These are phyloP conservation scores for Cheirogaleus medius DNA, from an alignment of 2,113 vertebrate species.

Conservation along the genomic window DNA sequence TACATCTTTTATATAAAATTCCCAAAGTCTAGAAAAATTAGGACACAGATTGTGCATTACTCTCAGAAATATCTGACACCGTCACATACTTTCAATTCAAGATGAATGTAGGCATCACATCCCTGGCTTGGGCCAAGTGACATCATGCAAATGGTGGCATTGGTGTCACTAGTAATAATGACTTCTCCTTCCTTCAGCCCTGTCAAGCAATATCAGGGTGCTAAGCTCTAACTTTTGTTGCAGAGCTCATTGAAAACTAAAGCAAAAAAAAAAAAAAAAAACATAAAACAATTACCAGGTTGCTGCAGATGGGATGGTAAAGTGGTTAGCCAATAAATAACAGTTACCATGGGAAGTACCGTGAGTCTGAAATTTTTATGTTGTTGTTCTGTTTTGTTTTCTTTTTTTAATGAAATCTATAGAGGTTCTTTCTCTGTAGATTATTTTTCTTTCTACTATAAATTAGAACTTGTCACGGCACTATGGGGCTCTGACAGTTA, in stretches of 20 bases:
- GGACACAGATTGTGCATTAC: background rate
- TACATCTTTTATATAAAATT: background rate
- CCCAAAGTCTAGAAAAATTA: conserved; percentile 19
- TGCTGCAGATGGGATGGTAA: background rate
- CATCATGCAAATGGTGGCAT: conserved; percentile 27
- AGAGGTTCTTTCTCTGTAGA: background rate
- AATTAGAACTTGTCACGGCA: conserved; percentile 62
- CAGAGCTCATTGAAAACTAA: conserved; percentile 14
- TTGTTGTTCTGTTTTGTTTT: background rate
- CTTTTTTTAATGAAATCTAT: background rate
- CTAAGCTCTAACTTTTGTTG: conserved; percentile 4
- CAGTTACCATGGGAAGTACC: background rate
- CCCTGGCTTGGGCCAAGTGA: background rate
- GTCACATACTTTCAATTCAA: background rate
- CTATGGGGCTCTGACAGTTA: conserved; percentile 49
- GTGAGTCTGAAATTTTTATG: background rate
- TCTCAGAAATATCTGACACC: background rate
- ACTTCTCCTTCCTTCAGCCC: conserved; percentile 39
- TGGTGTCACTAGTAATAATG: conserved; percentile 42
- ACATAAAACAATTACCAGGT: background rate
- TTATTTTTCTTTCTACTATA: conserved; percentile 45
- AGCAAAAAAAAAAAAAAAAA: background rate
- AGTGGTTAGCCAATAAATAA: background rate
- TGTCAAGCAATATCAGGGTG: conserved; percentile 48
- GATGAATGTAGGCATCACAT: background rate